Evolutionary conservation across 2,888 invertebrate species (phyloP).

Genomic region (Esperia sulphurella): DNA sequence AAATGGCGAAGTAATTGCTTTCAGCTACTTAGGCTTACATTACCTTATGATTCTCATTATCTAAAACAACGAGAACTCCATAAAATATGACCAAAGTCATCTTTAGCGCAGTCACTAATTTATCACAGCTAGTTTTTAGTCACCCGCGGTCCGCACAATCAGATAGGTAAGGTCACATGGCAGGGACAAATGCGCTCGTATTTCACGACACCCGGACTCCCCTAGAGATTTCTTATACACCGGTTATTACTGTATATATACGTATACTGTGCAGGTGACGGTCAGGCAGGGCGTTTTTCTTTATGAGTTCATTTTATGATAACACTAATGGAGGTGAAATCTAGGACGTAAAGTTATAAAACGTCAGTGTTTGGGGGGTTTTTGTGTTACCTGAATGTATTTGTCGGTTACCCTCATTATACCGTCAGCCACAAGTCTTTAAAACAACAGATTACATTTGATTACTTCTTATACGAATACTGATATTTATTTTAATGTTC

Average conservation of each 20-base stretch:
- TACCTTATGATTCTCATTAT: too few relatives aligned
- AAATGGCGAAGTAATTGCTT: too few relatives aligned
- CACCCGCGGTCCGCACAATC: slow-evolving; percentile 35
- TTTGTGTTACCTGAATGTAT: too few relatives aligned
- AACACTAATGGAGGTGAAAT: slow-evolving; percentile 6
- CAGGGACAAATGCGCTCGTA: slow-evolving; percentile 69
- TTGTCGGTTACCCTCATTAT: too few relatives aligned
- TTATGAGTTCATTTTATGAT: slow-evolving; percentile 12
- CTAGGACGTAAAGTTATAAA: slow-evolving; percentile 3
- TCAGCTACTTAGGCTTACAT: too few relatives aligned
- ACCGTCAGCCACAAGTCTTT: too few relatives aligned
- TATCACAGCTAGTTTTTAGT: slow-evolving; percentile 12
- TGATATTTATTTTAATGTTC: too few relatives aligned
- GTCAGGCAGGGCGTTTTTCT: slow-evolving; percentile 23
- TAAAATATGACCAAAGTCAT: background rate
- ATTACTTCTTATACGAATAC: too few relatives aligned
- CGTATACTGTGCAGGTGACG: slow-evolving; percentile 26
- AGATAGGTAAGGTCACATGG: slow-evolving; percentile 64
- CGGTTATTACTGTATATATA: slow-evolving; percentile 40
- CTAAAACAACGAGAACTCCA: slow-evolving; percentile 30
- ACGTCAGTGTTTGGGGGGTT: background rate
- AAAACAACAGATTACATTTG: too few relatives aligned
- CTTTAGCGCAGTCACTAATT: background rate
- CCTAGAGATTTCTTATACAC: slow-evolving; percentile 63
- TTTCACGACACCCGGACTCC: slow-evolving; percentile 46